Percentiles rank a stretch among this genome's conserved stretches.
phyloP scores from a whole-genome alignment of 2,888 invertebrate species.

The Scaptodrosophila latifasciaeformis region DNA sequence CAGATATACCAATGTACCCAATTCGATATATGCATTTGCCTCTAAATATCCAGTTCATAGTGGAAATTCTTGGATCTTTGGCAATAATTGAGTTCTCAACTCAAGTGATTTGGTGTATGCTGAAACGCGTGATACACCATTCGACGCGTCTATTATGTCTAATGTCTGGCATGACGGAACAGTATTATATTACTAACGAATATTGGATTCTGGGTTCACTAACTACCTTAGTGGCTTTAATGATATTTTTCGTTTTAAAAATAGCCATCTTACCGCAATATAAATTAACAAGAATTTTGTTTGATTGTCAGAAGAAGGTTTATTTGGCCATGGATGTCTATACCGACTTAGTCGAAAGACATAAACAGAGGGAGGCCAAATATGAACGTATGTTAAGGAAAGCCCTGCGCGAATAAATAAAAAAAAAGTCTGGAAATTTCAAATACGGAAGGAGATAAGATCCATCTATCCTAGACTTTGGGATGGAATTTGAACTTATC shows the following conservation, averaged over 20 bases:
- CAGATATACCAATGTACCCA: not conserved
- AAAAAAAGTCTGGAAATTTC: too few relatives aligned
- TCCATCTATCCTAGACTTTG: too few relatives aligned
- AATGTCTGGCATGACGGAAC: not conserved
- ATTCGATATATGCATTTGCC: constrained; percentile 16
- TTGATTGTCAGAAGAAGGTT: too few relatives aligned
- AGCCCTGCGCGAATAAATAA: too few relatives aligned
- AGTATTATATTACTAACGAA: constrained; percentile 4
- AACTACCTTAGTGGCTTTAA: constrained; percentile 3
- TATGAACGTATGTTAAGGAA: too few relatives aligned
- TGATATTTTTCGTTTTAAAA: not conserved
- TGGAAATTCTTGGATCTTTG: constrained; percentile 9
- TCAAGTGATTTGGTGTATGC: constrained; percentile 13
- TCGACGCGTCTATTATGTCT: not conserved
- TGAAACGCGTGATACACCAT: constrained; percentile 14
- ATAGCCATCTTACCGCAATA: constrained; percentile 4
- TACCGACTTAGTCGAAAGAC: too few relatives aligned
- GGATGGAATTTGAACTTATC: too few relatives aligned
- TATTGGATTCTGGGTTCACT: constrained; percentile 1
- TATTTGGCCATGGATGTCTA: too few relatives aligned
- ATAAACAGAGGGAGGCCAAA: too few relatives aligned
- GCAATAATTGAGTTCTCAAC: constrained; percentile 13
- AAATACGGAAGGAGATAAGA: too few relatives aligned
- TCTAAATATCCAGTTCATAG: constrained; percentile 4
- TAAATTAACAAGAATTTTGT: constrained; percentile 19